phyloP scores from a whole-genome alignment of 1,140 invertebrate genomes.

The Panagrolaimus sp. region DNA sequence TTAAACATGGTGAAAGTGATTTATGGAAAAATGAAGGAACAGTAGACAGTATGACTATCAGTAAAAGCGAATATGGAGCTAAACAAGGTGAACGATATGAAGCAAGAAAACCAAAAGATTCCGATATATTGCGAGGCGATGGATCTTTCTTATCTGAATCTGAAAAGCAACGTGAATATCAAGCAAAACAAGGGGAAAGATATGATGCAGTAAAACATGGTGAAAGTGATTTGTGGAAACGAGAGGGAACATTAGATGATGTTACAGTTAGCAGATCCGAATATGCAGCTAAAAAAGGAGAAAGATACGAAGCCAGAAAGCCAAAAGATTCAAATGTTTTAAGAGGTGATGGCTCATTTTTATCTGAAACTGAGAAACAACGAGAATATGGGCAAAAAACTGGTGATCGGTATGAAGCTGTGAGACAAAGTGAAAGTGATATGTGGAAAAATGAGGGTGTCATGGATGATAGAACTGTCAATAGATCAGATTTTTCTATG shows the following conservation, averaged over 20 bases:
- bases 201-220: background rate
- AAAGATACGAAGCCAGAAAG: conserved; percentile 8
- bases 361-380: conserved; percentile 20
- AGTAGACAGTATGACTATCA: background rate
- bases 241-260: conserved; percentile 2
- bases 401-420: conserved; percentile 25
- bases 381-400: conserved; percentile 26
- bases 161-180: background rate
- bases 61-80: conserved; percentile 4
- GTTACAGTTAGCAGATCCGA: background rate
- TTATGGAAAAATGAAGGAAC: conserved; percentile 9
- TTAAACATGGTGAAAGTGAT: conserved; percentile 11
- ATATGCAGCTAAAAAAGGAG: conserved; percentile 16
- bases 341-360: conserved; percentile 15
- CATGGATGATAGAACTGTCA: background rate
- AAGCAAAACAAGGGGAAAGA: background rate
- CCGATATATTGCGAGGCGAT: conserved; percentile 6
- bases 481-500: conserved; percentile 20
- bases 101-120: conserved; percentile 19
- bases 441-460: conserved; percentile 18
- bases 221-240: background rate
- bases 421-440: background rate
- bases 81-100: conserved; percentile 22
- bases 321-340: background rate
- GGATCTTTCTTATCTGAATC: background rate